Conservation (phyloP, 2,888 invertebrate genomes). For the Rhorus exstirpatorius region DNA sequence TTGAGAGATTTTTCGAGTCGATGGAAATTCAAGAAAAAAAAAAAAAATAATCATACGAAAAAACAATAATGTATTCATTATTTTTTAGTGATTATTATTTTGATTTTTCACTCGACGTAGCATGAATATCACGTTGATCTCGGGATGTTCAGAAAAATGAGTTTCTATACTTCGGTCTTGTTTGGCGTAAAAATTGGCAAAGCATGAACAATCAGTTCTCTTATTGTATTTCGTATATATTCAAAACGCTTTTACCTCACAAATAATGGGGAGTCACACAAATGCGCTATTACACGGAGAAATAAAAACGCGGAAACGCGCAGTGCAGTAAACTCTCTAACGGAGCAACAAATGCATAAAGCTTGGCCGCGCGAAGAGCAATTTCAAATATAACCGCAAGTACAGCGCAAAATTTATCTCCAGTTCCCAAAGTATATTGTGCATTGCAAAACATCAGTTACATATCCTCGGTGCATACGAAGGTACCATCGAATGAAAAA, state of each 20-base stretch:
- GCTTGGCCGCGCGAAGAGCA: not conserved
- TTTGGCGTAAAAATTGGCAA: not conserved
- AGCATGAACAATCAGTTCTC: not conserved
- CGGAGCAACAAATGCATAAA: slow-evolving; percentile 29
- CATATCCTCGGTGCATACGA: slow-evolving; percentile 7
- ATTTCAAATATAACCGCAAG: slow-evolving; percentile 3
- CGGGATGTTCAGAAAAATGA: too few relatives aligned
- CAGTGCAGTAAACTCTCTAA: not conserved
- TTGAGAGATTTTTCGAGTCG: too few relatives aligned
- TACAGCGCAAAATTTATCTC: slow-evolving; percentile 26
- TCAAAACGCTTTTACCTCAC: slow-evolving; percentile 12
- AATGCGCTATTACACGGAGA: not conserved
- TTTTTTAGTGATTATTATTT: not conserved
- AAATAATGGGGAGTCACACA: slow-evolving; percentile 22
- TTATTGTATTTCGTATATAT: not conserved
- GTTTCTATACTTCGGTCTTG: not conserved
- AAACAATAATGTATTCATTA: too few relatives aligned
- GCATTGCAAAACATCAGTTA: slow-evolving; percentile 41
- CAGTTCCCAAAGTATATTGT: slow-evolving; percentile 37
- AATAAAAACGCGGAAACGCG: not conserved
- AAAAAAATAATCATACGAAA: too few relatives aligned
- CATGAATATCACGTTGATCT: too few relatives aligned
- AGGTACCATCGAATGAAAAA: slow-evolving; percentile 50
- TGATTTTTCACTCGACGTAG: too few relatives aligned
- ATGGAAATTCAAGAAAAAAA: too few relatives aligned